Conservation (phyloP, 2,888 invertebrate genomes). For the Sturmia bella region DNA sequence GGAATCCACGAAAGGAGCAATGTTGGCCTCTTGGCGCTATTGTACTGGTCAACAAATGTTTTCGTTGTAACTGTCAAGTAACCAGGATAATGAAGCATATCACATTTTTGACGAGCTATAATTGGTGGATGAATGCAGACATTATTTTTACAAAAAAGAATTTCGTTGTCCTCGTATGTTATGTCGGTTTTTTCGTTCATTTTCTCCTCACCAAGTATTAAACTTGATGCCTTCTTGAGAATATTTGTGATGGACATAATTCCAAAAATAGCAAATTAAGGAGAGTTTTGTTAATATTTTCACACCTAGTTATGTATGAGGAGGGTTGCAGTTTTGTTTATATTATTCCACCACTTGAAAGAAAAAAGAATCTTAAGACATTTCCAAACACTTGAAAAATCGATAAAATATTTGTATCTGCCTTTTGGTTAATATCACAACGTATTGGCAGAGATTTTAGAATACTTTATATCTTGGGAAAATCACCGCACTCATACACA, state of each 20-base stretch:
- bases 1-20: constrained; percentile 97
- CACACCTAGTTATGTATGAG: too few species aligned
- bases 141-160: constrained; percentile 96
- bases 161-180: constrained; percentile 91
- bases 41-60: constrained; percentile 89
- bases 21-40: constrained; percentile 89
- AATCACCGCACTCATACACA: too few species aligned
- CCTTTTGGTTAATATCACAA: too few species aligned
- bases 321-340: too few species aligned
- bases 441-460: too few species aligned
- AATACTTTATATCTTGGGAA: too few species aligned
- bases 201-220: constrained; percentile 88
- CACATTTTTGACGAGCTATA: constrained; percentile 90
- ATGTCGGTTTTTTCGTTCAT: constrained; percentile 84
- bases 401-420: too few species aligned
- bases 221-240: constrained; percentile 89
- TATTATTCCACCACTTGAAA: too few species aligned
- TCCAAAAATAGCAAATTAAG: too few species aligned
- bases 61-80: constrained; percentile 94
- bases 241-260: constrained; percentile 90
- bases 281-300: too few species aligned
- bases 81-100: constrained; percentile 94
- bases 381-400: too few species aligned
- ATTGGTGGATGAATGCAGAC: constrained; percentile 98
- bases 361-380: too few species aligned